These are phyloP conservation scores for Lymantria dispar DNA, from an alignment of 2,888 invertebrate genomes.

Conservation along the genomic window DNA sequence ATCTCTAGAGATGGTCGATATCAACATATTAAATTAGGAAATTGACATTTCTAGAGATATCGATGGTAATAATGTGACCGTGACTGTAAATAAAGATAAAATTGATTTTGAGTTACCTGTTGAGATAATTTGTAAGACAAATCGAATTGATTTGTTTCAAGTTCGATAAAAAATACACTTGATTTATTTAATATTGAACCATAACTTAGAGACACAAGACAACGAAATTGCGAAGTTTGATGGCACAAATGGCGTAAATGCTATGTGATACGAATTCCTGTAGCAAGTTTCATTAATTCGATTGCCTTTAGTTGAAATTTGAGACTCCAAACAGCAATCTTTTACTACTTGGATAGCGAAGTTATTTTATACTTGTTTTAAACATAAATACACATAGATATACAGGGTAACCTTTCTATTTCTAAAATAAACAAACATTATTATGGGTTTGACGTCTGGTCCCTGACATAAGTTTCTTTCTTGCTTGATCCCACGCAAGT, in stretches of 20 bases:
- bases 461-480: constrained; percentile 11
- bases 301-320: too few relatives aligned
- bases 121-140: background rate
- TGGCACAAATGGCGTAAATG: too few relatives aligned
- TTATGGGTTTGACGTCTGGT: constrained; percentile 1
- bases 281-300: too few relatives aligned
- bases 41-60: background rate
- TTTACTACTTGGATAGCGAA: too few relatives aligned
- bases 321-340: too few relatives aligned
- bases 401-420: background rate
- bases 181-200: background rate
- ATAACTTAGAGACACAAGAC: too few relatives aligned
- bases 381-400: background rate
- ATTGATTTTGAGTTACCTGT: background rate
- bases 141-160: background rate
- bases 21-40: too few relatives aligned
- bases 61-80: background rate
- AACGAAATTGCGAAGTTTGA: too few relatives aligned
- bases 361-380: too few relatives aligned
- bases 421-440: background rate
- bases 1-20: too few relatives aligned
- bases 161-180: background rate
- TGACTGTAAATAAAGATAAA: background rate
- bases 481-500: constrained; percentile 21
- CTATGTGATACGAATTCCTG: too few relatives aligned